These are phyloP conservation scores for Eurytoma adleriae DNA, from an alignment of 2,888 invertebrate species.

Conservation along the genomic window DNA sequence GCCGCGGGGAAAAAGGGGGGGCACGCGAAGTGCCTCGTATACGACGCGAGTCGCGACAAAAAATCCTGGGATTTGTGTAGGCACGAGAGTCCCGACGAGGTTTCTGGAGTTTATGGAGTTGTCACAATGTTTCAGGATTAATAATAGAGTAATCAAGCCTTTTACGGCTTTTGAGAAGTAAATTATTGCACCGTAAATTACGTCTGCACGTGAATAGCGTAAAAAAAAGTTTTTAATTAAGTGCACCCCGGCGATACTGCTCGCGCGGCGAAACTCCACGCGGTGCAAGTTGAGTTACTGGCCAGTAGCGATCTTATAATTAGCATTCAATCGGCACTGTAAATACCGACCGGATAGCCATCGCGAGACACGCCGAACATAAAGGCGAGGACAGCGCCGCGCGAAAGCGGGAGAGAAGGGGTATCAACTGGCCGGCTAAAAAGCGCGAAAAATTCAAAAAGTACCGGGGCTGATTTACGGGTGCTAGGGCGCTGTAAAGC, in stretches of 20 bases:
- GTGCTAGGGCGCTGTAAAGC: conserved; percentile 65
- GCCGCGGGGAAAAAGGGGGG: conserved; percentile 11
- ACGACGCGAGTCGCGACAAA: conserved; percentile 6
- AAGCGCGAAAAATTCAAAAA: conserved; percentile 65
- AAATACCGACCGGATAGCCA: too few species aligned
- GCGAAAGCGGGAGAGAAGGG: not conserved
- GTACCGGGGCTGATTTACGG: conserved; percentile 68
- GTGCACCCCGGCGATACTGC: too few species aligned
- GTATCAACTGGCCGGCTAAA: conserved; percentile 41
- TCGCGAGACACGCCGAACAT: not conserved
- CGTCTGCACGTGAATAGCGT: too few species aligned
- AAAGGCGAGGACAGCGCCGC: not conserved
- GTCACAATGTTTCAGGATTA: conserved; percentile 3
- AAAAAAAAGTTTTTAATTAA: too few species aligned
- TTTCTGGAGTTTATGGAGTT: not conserved
- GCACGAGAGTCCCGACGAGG: not conserved
- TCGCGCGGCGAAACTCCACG: too few species aligned
- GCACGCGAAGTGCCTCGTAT: not conserved
- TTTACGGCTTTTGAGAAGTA: too few species aligned
- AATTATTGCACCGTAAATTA: too few species aligned
- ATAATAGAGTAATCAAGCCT: not conserved
- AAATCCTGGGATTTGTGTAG: not conserved
- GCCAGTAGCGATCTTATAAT: too few species aligned
- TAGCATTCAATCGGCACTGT: too few species aligned
- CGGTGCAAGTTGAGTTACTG: too few species aligned